Evolutionary conservation across 1,140 invertebrate genomes (phyloP).

Genomic region (Drosophila subpulchrella): DNA sequence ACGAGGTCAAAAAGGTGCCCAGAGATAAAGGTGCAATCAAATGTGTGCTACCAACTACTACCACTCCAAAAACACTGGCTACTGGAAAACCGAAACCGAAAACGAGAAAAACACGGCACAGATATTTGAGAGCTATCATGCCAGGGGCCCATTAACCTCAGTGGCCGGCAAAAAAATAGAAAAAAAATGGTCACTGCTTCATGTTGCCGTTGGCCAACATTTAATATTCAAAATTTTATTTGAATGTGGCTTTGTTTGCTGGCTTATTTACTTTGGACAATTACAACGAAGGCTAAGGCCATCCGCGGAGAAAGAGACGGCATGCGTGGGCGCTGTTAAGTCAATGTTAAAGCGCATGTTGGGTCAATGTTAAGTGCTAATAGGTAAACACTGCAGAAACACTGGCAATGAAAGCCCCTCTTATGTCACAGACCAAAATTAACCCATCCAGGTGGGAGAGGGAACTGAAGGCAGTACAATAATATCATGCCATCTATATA

Average conservation of each 20-base stretch:
- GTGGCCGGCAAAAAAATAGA: conserved; percentile 16
- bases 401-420: conserved; percentile 48
- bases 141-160: conserved; percentile 58
- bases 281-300: conserved; percentile 70
- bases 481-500: neutral
- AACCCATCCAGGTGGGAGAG: conserved; percentile 3
- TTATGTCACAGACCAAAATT: conserved; percentile 23
- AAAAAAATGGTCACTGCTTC: conserved; percentile 43
- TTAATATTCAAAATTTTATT: conserved; percentile 54
- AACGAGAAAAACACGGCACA: conserved; percentile 22
- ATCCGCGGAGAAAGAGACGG: conserved; percentile 14
- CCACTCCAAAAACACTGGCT: conserved; percentile 4
- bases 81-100: conserved; percentile 44
- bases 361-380: conserved; percentile 60
- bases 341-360: conserved; percentile 66
- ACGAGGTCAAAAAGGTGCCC: conserved; percentile 65
- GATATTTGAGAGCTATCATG: conserved; percentile 50
- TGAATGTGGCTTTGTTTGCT: conserved; percentile 34
- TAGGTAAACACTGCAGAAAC: conserved; percentile 55
- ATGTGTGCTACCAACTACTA: conserved; percentile 12
- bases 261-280: conserved; percentile 37
- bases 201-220: conserved; percentile 47
- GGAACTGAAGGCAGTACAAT: neutral
- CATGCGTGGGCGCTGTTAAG: conserved; percentile 66
- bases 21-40: conserved; percentile 48